Evolutionary conservation across 2,797 vertebrate species (phyloP).

Genomic region (Carapus acus): DNA sequence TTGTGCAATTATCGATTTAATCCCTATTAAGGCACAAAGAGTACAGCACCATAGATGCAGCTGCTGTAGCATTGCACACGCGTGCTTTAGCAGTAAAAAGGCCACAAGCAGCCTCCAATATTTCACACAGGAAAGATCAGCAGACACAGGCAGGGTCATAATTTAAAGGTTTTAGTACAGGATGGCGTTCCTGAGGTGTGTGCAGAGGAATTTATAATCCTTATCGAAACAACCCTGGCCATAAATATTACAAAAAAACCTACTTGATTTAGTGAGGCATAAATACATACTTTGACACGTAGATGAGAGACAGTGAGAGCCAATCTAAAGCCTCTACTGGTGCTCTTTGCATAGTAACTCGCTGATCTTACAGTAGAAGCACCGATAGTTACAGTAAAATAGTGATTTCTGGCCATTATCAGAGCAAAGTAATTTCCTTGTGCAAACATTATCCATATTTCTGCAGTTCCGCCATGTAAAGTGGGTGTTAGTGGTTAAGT

Average conservation of each 20-base stretch:
- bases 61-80: conserved; percentile 45
- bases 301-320: conserved; percentile 45
- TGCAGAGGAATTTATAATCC: conserved; percentile 36
- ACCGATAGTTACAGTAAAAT: conserved; percentile 53
- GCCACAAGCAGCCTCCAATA: conserved; percentile 53
- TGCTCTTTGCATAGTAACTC: conserved; percentile 68
- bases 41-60: conserved; percentile 69
- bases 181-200: conserved; percentile 60
- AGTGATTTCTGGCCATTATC: conserved; percentile 40
- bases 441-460: conserved; percentile 55
- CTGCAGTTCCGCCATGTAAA: conserved; percentile 16
- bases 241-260: conserved; percentile 38
- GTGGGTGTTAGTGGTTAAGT: neutral
- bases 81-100: conserved; percentile 41
- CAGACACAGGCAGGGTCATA: conserved; percentile 46
- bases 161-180: conserved; percentile 48
- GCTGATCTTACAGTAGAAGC: conserved; percentile 45
- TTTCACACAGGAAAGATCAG: conserved; percentile 41
- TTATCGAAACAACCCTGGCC: conserved; percentile 35
- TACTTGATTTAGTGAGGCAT: conserved; percentile 47
- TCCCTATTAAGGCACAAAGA: conserved; percentile 66
- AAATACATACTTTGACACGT: conserved; percentile 54
- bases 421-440: conserved; percentile 37
- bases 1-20: conserved; percentile 56
- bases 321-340: conserved; percentile 46